These are phyloP conservation scores for Papilio gigon DNA, from an alignment of 2,888 invertebrate genomes.

Conservation along the genomic window DNA sequence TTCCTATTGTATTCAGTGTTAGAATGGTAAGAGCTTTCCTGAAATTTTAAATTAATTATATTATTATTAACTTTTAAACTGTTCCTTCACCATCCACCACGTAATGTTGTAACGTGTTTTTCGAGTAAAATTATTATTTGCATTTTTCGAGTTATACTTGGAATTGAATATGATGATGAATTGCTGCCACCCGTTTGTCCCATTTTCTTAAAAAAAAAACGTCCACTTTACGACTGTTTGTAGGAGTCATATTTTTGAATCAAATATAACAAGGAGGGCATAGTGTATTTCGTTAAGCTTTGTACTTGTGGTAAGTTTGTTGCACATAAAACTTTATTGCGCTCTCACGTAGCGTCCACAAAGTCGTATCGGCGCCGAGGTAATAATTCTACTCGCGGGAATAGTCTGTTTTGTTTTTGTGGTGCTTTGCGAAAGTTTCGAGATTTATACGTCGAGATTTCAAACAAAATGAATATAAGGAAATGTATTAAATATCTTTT, in stretches of 20 bases:
- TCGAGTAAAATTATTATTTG: too few relatives aligned
- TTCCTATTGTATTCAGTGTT: background rate
- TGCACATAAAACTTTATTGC: conserved; percentile 26
- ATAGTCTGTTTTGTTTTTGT: conserved; percentile 19
- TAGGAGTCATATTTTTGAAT: background rate
- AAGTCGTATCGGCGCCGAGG: conserved; percentile 17
- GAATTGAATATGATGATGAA: too few relatives aligned
- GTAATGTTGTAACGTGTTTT: too few relatives aligned
- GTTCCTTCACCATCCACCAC: too few relatives aligned
- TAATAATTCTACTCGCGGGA: conserved; percentile 19
- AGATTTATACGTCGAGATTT: background rate
- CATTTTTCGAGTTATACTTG: too few relatives aligned
- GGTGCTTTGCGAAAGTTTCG: background rate
- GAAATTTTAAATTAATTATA: background rate
- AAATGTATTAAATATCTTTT: background rate
- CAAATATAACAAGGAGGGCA: background rate
- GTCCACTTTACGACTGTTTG: too few relatives aligned
- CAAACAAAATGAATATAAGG: background rate
- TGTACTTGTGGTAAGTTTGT: conserved; percentile 4
- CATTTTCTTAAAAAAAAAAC: too few relatives aligned
- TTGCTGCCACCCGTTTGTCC: too few relatives aligned
- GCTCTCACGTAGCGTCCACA: conserved; percentile 5
- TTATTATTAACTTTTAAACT: too few relatives aligned
- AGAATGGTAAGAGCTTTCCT: background rate
- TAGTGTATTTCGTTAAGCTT: background rate